Conservation (phyloP, 2,797 vertebrate species). For the Anabacerthia variegaticeps region DNA sequence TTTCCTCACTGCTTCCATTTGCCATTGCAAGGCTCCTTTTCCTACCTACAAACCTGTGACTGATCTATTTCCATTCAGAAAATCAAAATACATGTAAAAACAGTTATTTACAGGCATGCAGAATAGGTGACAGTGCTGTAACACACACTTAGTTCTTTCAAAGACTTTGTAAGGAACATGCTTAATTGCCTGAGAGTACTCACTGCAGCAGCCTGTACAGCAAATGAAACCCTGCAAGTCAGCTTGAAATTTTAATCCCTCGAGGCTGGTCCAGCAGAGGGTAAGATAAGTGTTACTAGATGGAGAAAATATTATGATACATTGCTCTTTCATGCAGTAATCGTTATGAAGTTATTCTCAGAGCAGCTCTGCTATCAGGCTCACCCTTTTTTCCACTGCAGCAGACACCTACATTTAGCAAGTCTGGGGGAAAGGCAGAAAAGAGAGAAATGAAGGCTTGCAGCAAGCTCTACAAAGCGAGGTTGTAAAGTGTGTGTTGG, state of each 20-base stretch:
- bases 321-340: slow-evolving; percentile 33
- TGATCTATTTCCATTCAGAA: not conserved
- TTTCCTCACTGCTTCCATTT: not conserved
- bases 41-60: not conserved
- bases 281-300: slow-evolving; percentile 26
- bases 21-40: not conserved
- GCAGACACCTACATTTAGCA: slow-evolving; percentile 26
- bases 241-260: slow-evolving; percentile 35
- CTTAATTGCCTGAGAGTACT: not conserved
- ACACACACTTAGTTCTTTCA: not conserved
- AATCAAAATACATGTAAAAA: not conserved
- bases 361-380: slow-evolving; percentile 37
- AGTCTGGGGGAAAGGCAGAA: not conserved
- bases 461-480: slow-evolving; percentile 10
- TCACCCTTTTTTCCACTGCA: slow-evolving; percentile 25
- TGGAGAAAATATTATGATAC: slow-evolving; percentile 23
- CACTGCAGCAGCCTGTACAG: not conserved
- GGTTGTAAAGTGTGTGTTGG: slow-evolving; percentile 35
- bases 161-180: not conserved
- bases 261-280: not conserved
- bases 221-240: slow-evolving; percentile 20
- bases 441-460: slow-evolving; percentile 33
- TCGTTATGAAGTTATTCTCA: slow-evolving; percentile 45
- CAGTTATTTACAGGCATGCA: not conserved
- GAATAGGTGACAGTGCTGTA: not conserved